These are phyloP conservation scores for Bubo bubo DNA, from an alignment of 2,113 vertebrate genomes.

Conservation along the genomic window DNA sequence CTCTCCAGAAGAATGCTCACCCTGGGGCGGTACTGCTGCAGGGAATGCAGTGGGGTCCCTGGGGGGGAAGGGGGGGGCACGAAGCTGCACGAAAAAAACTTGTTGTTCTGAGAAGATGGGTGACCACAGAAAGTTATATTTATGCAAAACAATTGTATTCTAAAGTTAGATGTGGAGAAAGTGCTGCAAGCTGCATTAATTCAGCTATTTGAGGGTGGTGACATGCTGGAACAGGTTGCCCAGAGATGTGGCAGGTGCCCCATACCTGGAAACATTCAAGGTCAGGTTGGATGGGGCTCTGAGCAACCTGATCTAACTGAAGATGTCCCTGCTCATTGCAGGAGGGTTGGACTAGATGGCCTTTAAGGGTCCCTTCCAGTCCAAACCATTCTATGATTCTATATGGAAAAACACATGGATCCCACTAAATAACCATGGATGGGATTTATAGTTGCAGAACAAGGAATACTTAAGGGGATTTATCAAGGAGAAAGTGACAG, in stretches of 20 bases:
- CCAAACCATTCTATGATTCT: background rate
- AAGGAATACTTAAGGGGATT: background rate
- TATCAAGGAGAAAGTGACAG: conserved; percentile 2
- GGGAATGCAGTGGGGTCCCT: background rate
- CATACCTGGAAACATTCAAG: background rate
- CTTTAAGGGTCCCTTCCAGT: background rate
- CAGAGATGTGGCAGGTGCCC: background rate
- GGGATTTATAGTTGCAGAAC: background rate
- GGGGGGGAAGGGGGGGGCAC: too few relatives aligned
- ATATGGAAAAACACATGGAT: background rate
- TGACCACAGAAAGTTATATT: background rate
- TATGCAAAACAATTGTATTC: background rate
- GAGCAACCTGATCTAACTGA: background rate
- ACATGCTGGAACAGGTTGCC: background rate
- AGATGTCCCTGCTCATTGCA: background rate
- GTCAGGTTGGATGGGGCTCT: background rate
- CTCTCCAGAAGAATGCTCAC: background rate
- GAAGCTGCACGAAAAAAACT: background rate
- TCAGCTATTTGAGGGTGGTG: background rate
- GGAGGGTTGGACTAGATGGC: background rate
- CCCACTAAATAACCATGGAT: background rate
- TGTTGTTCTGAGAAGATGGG: background rate
- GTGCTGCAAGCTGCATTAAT: background rate
- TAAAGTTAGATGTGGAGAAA: background rate
- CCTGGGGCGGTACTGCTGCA: background rate